phyloP scores from a whole-genome alignment of 2,888 invertebrate genomes.

The Pyrgus malvae region DNA sequence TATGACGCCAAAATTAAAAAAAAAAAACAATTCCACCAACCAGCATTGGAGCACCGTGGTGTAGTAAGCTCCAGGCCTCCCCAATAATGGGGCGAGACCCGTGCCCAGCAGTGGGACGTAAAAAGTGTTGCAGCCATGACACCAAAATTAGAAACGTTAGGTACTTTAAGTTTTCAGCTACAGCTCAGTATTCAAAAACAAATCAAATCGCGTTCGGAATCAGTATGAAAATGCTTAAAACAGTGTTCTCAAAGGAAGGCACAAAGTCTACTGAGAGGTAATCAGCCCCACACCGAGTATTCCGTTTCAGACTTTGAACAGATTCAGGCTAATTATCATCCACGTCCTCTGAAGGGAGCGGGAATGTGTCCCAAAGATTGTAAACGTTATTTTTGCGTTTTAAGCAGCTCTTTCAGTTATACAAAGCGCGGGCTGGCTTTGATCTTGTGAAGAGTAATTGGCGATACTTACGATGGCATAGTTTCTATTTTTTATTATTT shows the following conservation, averaged over 20 bases:
- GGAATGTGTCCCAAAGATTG: slow-evolving; percentile 8
- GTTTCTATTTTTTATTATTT: not conserved
- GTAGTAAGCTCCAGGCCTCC: too few species aligned
- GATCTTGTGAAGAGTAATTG: slow-evolving; percentile 10
- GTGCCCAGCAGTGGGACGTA: too few species aligned
- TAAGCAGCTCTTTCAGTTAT: slow-evolving; percentile 5
- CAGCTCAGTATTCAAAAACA: slow-evolving; percentile 25
- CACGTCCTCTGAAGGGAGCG: slow-evolving; percentile 14
- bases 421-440: slow-evolving; percentile 2
- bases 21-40: too few species aligned
- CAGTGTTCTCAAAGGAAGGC: slow-evolving; percentile 32
- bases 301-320: slow-evolving; percentile 25
- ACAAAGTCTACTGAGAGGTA: slow-evolving; percentile 37
- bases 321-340: slow-evolving; percentile 39
- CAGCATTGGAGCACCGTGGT: too few species aligned
- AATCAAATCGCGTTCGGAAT: slow-evolving; percentile 22
- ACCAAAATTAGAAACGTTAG: too few species aligned
- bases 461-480: not conserved
- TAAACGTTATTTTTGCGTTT: slow-evolving; percentile 23
- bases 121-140: too few species aligned
- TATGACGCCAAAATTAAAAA: too few species aligned
- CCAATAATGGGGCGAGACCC: too few species aligned
- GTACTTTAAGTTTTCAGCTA: too few species aligned
- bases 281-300: slow-evolving; percentile 29
- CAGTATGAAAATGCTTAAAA: slow-evolving; percentile 25